A percentile compares a stretch with the other conserved stretches of the same genome.
These are phyloP conservation scores for Thinocorus orbignyianus DNA, from an alignment of 2,113 vertebrate species.

Conservation along the genomic window DNA sequence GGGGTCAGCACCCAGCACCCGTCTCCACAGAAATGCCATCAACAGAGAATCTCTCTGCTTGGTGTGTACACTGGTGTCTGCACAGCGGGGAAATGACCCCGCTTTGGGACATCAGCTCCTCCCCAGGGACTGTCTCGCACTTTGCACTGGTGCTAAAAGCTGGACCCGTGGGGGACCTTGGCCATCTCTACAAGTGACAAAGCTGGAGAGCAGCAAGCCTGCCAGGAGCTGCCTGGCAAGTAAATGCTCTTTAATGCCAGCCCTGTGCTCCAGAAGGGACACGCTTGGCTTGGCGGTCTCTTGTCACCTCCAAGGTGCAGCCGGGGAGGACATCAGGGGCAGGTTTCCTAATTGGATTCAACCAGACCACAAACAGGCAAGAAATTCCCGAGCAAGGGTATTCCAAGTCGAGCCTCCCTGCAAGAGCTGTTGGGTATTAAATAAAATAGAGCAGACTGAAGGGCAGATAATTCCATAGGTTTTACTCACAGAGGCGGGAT, in stretches of 20 bases:
- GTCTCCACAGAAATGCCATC: too few species aligned
- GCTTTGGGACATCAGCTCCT: background rate
- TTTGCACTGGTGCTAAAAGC: conserved; percentile 27
- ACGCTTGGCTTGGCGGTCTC: background rate
- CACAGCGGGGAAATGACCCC: too few species aligned
- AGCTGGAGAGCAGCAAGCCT: background rate
- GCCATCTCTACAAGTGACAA: background rate
- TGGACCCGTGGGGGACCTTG: background rate
- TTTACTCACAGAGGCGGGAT: background rate
- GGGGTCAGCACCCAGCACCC: too few species aligned
- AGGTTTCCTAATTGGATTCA: background rate
- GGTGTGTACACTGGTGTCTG: too few species aligned
- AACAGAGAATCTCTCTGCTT: too few species aligned
- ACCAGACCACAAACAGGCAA: background rate
- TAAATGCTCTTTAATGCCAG: background rate
- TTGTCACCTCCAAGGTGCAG: background rate
- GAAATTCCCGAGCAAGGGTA: background rate
- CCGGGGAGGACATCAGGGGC: accelerated
- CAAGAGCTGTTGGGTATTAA: background rate
- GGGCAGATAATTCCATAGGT: background rate
- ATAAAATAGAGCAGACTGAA: background rate
- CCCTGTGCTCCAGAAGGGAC: background rate
- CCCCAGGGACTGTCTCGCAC: background rate
- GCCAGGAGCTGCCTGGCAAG: background rate
- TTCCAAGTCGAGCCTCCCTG: background rate